A percentile compares a stretch with the other conserved stretches of the same genome.
These are phyloP conservation scores for Pseudanteris insignis DNA, from an alignment of 2,888 invertebrate species.

Conservation along the genomic window DNA sequence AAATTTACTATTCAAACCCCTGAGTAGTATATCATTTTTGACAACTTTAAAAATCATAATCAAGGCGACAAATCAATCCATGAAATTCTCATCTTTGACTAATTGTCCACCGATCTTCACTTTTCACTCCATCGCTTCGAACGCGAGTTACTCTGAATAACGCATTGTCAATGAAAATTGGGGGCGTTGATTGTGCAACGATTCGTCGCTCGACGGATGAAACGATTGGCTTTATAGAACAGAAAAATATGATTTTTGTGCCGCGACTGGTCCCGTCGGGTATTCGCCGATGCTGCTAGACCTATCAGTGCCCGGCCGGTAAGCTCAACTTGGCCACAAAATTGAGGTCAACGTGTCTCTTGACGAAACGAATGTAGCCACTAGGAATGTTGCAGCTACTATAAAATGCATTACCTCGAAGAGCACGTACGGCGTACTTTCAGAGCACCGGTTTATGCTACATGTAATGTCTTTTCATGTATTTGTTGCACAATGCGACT, in stretches of 20 bases:
- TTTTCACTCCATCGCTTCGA: too few species aligned
- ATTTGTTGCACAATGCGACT: constrained; percentile 42
- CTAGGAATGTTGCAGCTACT: constrained; percentile 50
- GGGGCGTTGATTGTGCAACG: too few species aligned
- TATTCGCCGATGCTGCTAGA: too few species aligned
- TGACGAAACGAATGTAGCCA: constrained; percentile 44
- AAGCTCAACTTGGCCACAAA: constrained; percentile 37
- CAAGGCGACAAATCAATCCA: too few species aligned
- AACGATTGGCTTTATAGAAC: constrained; percentile 13
- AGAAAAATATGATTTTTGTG: constrained; percentile 25
- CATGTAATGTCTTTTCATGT: constrained; percentile 44
- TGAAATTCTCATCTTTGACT: too few species aligned
- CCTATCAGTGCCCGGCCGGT: constrained; percentile 29
- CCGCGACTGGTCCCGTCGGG: constrained; percentile 6
- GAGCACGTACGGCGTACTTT: constrained; percentile 41
- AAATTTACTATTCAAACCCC: too few species aligned
- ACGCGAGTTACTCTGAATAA: too few species aligned
- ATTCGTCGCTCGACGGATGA: constrained; percentile 6
- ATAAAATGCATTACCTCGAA: constrained; percentile 56
- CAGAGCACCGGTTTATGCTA: constrained; percentile 29
- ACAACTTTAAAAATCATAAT: too few species aligned
- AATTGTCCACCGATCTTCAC: too few species aligned
- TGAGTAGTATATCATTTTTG: too few species aligned
- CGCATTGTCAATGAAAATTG: too few species aligned
- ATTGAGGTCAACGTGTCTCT: constrained; percentile 45